These are phyloP conservation scores for Uromys caudimaculatus DNA, from an alignment of 2,797 vertebrate species.

Conservation along the genomic window DNA sequence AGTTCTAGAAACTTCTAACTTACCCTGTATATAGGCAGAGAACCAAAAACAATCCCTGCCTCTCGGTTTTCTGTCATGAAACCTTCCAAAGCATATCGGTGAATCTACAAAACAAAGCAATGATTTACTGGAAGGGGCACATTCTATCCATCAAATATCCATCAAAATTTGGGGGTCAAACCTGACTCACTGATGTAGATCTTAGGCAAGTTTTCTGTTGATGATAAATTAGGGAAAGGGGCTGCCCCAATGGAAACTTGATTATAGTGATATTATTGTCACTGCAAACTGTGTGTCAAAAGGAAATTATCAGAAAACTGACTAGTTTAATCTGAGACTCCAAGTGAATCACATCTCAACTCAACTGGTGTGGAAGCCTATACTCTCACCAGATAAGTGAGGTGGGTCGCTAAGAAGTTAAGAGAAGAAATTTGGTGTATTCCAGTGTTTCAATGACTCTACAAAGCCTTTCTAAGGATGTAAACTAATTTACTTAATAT, in stretches of 20 bases:
- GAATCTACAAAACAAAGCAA: constrained; percentile 78
- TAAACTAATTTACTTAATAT: constrained; percentile 20
- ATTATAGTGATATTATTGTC: background rate
- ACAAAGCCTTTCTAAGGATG: background rate
- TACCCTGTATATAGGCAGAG: constrained; percentile 86
- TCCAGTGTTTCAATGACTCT: constrained; percentile 3
- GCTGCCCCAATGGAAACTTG: background rate
- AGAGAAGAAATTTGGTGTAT: background rate
- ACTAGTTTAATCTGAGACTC: constrained; percentile 16
- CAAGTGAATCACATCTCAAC: constrained; percentile 9
- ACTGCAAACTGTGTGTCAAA: background rate
- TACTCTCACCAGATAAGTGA: background rate
- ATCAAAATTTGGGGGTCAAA: constrained; percentile 4
- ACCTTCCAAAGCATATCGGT: constrained; percentile 76
- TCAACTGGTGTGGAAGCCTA: background rate
- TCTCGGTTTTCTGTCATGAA: constrained; percentile 79
- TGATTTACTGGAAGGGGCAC: background rate
- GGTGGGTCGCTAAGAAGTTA: background rate
- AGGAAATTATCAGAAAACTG: constrained; percentile 3
- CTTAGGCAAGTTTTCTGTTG: background rate
- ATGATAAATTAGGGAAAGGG: background rate
- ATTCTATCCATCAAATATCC: background rate
- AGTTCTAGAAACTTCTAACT: constrained; percentile 54
- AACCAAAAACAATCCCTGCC: constrained; percentile 83
- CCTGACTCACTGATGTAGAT: background rate